phyloP scores from a whole-genome alignment of 2,797 vertebrate genomes.

The Anisognathus igniventris region DNA sequence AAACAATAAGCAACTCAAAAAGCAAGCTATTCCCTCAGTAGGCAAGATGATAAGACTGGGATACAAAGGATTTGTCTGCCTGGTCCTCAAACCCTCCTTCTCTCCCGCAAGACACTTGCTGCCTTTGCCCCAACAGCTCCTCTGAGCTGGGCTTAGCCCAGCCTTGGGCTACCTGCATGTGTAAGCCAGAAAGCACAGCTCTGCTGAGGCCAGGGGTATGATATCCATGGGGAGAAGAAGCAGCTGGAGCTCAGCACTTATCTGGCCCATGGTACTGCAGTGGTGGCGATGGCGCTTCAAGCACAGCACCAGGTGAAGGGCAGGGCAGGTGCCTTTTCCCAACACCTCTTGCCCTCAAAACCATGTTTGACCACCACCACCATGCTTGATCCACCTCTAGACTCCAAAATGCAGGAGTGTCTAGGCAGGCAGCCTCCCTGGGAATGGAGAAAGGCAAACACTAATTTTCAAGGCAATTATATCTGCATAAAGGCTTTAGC shows the following conservation, averaged over 20 bases:
- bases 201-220: not conserved
- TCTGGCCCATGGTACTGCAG: not conserved
- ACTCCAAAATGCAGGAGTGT: not conserved
- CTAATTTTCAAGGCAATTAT: not conserved
- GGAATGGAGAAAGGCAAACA: not conserved
- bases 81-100: not conserved
- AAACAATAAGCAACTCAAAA: slow-evolving; percentile 45
- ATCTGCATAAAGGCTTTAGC: not conserved
- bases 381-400: accelerated
- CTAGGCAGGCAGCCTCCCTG: not conserved
- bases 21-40: not conserved
- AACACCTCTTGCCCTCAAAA: not conserved
- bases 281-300: not conserved
- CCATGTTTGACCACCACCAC: not conserved
- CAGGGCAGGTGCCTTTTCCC: not conserved
- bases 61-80: not conserved
- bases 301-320: not conserved
- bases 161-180: not conserved
- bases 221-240: not conserved
- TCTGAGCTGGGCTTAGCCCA: not conserved
- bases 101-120: accelerated
- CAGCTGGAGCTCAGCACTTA: not conserved
- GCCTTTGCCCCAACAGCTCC: not conserved
- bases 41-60: not conserved
- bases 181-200: not conserved